Evolutionary conservation across 2,888 invertebrate species (phyloP).

Genomic region (Lordiphosa andalusiaca): DNA sequence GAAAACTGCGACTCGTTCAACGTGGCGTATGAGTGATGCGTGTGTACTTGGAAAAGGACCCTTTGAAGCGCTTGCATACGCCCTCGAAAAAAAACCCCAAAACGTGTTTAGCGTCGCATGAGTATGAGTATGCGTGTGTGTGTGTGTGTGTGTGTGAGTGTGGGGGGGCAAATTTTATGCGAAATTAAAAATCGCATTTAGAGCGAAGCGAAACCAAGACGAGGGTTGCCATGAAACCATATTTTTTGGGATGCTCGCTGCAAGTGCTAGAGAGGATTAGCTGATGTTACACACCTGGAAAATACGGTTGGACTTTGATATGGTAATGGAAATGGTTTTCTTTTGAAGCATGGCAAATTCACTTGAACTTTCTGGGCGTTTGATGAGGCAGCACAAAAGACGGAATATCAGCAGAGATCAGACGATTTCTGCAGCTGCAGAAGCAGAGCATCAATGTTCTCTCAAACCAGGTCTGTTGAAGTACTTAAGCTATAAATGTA

Average conservation of each 20-base stretch:
- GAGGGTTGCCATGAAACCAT: slow-evolving; percentile 10
- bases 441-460: too few relatives aligned
- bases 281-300: too few relatives aligned
- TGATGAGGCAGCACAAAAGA: too few relatives aligned
- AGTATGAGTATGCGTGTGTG: neutral
- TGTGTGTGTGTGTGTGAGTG: slow-evolving; percentile 5
- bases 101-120: neutral
- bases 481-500: too few relatives aligned
- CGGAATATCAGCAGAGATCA: too few relatives aligned
- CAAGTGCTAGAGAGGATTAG: neutral
- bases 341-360: too few relatives aligned
- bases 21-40: slow-evolving; percentile 39
- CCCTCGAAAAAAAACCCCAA: too few relatives aligned
- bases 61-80: slow-evolving; percentile 9
- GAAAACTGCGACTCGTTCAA: slow-evolving; percentile 15
- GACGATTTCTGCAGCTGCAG: too few relatives aligned
- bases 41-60: neutral
- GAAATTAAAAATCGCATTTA: slow-evolving; percentile 61
- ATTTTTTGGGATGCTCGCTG: neutral
- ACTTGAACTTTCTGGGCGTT: too few relatives aligned
- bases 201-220: slow-evolving; percentile 13
- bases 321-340: too few relatives aligned
- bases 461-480: too few relatives aligned
- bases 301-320: too few relatives aligned
- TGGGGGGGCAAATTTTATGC: slow-evolving; percentile 27